phyloP scores from a whole-genome alignment of 2,113 vertebrate species.

The Eonycteris spelaea region DNA sequence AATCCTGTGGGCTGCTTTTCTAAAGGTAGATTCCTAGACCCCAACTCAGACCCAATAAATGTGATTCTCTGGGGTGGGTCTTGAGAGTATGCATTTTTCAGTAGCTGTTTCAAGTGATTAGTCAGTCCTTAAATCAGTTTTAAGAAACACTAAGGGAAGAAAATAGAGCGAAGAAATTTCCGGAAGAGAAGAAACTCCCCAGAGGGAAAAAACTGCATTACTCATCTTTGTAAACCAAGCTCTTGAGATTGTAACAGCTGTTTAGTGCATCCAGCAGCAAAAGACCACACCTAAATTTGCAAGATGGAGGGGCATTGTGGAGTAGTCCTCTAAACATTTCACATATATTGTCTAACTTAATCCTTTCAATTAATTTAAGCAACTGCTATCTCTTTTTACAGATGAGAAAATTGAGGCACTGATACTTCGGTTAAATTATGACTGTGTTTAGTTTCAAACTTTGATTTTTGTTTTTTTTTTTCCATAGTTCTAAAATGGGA shows the following conservation, averaged over 20 bases:
- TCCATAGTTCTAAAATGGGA: background rate
- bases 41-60: background rate
- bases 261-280: background rate
- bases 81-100: background rate
- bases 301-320: background rate
- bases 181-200: conserved; percentile 39
- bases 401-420: conserved; percentile 15
- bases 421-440: background rate
- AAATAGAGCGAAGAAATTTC: conserved; percentile 5
- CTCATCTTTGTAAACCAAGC: conserved; percentile 55
- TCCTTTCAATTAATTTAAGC: background rate
- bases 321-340: background rate
- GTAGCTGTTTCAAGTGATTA: background rate
- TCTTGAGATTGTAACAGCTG: conserved; percentile 44
- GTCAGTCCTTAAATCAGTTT: background rate
- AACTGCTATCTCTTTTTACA: background rate
- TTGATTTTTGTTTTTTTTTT: background rate
- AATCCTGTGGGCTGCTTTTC: background rate
- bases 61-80: background rate
- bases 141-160: background rate
- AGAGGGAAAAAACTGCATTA: conserved; percentile 46
- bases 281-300: conserved; percentile 48
- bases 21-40: background rate
- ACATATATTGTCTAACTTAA: background rate
- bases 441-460: background rate